phyloP scores from a whole-genome alignment of 2,797 vertebrate species.

The Pogoniulus pusillus region DNA sequence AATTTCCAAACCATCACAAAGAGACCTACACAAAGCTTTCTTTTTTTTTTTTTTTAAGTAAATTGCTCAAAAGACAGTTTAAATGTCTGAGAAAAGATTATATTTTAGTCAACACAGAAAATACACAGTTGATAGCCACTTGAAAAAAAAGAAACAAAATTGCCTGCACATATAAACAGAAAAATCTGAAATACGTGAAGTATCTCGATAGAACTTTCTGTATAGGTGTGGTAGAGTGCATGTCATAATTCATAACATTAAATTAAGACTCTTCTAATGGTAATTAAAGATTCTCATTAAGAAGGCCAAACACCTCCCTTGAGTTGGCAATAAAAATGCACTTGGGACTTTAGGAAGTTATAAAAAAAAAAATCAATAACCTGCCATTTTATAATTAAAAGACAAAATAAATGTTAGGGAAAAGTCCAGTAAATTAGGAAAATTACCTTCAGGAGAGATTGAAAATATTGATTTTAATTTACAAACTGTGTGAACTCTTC shows the following conservation, averaged over 20 bases:
- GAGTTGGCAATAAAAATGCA: conserved; percentile 75
- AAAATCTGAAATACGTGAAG: not conserved
- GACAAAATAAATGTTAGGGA: conserved; percentile 82
- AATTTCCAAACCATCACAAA: not conserved
- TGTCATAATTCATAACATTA: conserved; percentile 74
- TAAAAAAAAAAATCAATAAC: conserved; percentile 78
- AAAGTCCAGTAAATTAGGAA: conserved; percentile 87
- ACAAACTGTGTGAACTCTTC: conserved; percentile 86
- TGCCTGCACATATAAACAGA: not conserved
- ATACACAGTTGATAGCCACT: not conserved
- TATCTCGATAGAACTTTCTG: not conserved
- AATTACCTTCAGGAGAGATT: conserved; percentile 88
- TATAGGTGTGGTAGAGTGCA: not conserved
- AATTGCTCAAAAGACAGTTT: not conserved
- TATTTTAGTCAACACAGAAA: not conserved
- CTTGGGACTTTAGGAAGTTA: conserved; percentile 72
- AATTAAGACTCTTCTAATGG: conserved; percentile 77
- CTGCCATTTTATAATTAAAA: conserved; percentile 86
- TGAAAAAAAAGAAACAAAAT: not conserved
- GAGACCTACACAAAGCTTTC: not conserved
- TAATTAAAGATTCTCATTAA: conserved; percentile 83
- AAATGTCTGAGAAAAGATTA: not conserved
- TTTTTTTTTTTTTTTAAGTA: not conserved
- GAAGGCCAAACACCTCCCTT: conserved; percentile 68
- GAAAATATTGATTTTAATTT: conserved; percentile 95